phyloP scores from a whole-genome alignment of 64 coral and sea anemone species.

The Dendrophyllia cribrosa region DNA sequence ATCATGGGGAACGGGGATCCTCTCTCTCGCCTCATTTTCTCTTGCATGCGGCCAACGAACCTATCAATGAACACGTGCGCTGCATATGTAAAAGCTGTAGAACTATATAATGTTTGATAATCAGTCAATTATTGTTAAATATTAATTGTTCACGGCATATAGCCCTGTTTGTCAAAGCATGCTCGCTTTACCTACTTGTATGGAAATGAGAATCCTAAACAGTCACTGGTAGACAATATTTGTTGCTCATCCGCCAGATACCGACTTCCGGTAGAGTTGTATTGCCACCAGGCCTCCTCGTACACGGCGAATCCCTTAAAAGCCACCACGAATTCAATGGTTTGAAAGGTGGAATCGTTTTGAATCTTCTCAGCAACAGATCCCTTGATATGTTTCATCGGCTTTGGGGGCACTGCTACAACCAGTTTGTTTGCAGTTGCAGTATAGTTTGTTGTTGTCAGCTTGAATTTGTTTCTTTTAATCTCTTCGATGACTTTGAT shows the following conservation, averaged over 20 bases:
- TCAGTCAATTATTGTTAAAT: too few species aligned
- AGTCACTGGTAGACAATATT: constrained; percentile 10
- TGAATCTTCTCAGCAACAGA: constrained; percentile 12
- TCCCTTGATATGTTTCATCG: neutral
- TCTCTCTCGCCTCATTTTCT: too few species aligned
- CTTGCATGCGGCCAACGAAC: too few species aligned
- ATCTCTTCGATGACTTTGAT: neutral
- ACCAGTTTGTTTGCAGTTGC: constrained; percentile 16
- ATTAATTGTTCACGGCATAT: too few species aligned
- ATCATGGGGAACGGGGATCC: too few species aligned
- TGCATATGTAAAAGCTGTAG: too few species aligned
- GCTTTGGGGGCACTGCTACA: neutral
- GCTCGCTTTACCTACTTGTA: neutral
- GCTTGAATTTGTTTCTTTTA: neutral
- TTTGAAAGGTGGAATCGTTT: constrained; percentile 5
- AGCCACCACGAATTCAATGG: neutral
- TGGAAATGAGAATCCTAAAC: constrained; percentile 8
- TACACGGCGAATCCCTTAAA: constrained; percentile 12
- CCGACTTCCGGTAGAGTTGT: neutral
- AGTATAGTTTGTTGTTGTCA: neutral
- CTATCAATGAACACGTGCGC: too few species aligned
- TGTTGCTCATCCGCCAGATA: neutral
- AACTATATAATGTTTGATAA: too few species aligned
- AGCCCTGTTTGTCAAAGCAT: too few species aligned
- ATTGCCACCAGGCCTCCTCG: constrained; percentile 21